phyloP scores from a whole-genome alignment of 2,888 invertebrate genomes.

The Ommatoiulus sabulosus region DNA sequence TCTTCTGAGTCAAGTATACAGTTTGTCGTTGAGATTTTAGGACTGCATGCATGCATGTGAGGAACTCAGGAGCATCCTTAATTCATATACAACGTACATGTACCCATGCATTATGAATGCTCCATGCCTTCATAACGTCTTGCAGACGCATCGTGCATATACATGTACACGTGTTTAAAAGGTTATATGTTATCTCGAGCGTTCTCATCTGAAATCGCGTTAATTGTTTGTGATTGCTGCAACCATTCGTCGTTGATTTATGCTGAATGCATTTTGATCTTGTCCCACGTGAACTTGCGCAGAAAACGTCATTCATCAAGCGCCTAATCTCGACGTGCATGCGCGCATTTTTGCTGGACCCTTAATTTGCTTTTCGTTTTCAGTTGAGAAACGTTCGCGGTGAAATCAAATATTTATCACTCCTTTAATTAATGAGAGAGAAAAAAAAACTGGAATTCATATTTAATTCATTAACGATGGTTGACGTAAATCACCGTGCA shows the following conservation, averaged over 20 bases:
- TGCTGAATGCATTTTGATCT: neutral
- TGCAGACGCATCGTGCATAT: neutral
- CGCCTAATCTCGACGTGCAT: neutral
- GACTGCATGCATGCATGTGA: too few species aligned
- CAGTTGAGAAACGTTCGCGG: constrained; percentile 5
- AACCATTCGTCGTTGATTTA: neutral
- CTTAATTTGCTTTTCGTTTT: neutral
- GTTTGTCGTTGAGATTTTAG: too few species aligned
- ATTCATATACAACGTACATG: too few species aligned
- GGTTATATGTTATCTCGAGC: neutral
- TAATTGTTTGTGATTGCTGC: constrained; percentile 1
- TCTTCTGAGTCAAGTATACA: too few species aligned
- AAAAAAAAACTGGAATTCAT: neutral
- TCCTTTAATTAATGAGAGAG: constrained; percentile 11
- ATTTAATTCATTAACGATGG: constrained; percentile 6
- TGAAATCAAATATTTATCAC: constrained; percentile 5
- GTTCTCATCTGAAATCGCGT: neutral
- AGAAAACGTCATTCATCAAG: neutral
- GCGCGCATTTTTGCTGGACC: constrained; percentile 6
- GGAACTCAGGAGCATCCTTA: too few species aligned
- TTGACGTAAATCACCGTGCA: neutral
- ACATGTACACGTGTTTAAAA: neutral
- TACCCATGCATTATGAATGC: too few species aligned
- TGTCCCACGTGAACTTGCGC: constrained; percentile 3
- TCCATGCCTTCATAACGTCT: neutral